Evolutionary conservation across 2,113 vertebrate genomes (phyloP).

Genomic region (Plectropomus leopardus): DNA sequence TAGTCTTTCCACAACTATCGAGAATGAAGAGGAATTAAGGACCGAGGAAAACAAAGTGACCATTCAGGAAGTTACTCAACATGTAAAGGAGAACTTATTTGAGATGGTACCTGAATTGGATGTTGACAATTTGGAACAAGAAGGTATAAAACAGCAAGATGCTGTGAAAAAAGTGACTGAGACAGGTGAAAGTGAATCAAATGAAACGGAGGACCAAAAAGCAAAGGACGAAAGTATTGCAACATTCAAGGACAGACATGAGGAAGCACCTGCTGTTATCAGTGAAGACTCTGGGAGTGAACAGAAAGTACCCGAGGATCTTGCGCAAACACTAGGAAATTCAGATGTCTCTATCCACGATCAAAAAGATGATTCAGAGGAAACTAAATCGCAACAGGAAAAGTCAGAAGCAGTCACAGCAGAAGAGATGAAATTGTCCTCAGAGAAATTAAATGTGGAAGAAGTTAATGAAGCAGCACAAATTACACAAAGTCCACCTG

Average conservation of each 20-base stretch:
- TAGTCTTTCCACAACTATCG: conserved; percentile 15
- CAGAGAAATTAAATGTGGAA: conserved; percentile 12
- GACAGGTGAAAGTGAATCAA: conserved; percentile 24
- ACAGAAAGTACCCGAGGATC: conserved; percentile 16
- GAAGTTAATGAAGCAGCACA: conserved; percentile 15
- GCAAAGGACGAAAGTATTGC: conserved; percentile 11
- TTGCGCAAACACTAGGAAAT: background rate
- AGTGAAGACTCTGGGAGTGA: conserved; percentile 13
- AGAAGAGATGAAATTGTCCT: conserved; percentile 7
- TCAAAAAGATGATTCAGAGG: conserved; percentile 19
- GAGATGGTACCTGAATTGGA: conserved; percentile 55
- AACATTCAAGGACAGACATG: background rate
- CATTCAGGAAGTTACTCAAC: conserved; percentile 82
- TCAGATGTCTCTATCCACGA: background rate
- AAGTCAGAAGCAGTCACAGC: conserved; percentile 15
- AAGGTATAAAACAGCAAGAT: conserved; percentile 12
- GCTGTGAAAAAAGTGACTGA: conserved; percentile 11
- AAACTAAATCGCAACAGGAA: conserved; percentile 32
- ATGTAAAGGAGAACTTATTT: conserved; percentile 74
- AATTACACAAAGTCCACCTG: conserved; percentile 12
- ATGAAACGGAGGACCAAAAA: conserved; percentile 30
- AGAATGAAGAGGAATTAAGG: conserved; percentile 54
- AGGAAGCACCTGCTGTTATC: background rate
- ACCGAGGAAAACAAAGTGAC: conserved; percentile 77
- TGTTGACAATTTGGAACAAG: background rate